Evolutionary conservation across 2,888 invertebrate species (phyloP).

Genomic region (Latrodectus elegans): DNA sequence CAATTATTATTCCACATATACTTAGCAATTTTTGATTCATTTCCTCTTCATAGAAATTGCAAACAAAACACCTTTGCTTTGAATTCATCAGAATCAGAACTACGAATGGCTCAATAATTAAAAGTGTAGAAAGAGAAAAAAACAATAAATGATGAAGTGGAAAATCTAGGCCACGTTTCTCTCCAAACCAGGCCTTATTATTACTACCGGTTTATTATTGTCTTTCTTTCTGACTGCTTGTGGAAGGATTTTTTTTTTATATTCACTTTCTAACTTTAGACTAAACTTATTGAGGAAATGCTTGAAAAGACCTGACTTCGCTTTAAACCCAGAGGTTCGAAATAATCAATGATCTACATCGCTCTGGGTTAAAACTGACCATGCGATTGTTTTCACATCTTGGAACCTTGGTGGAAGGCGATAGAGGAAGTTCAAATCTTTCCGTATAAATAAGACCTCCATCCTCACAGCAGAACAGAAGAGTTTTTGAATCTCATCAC

Average conservation of each 20-base stretch:
- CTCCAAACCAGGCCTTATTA: constrained; percentile 18
- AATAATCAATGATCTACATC: constrained; percentile 53
- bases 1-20: no score
- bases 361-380: constrained; percentile 23
- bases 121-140: background rate
- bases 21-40: background rate
- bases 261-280: constrained; percentile 54
- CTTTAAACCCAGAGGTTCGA: constrained; percentile 46
- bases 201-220: constrained; percentile 21
- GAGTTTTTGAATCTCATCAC: background rate
- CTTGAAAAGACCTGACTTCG: constrained; percentile 14
- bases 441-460: constrained; percentile 35
- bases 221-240: background rate
- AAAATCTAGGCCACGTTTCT: constrained; percentile 32
- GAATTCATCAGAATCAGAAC: background rate
- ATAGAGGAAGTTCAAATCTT: constrained; percentile 4
- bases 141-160: background rate
- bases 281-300: constrained; percentile 50
- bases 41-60: background rate
- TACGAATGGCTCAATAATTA: background rate
- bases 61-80: background rate
- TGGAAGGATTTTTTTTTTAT: background rate
- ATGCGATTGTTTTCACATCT: background rate
- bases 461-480: background rate
- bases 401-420: background rate